Conservation (phyloP, 2,888 invertebrate species). For the Pandemis corylana region DNA sequence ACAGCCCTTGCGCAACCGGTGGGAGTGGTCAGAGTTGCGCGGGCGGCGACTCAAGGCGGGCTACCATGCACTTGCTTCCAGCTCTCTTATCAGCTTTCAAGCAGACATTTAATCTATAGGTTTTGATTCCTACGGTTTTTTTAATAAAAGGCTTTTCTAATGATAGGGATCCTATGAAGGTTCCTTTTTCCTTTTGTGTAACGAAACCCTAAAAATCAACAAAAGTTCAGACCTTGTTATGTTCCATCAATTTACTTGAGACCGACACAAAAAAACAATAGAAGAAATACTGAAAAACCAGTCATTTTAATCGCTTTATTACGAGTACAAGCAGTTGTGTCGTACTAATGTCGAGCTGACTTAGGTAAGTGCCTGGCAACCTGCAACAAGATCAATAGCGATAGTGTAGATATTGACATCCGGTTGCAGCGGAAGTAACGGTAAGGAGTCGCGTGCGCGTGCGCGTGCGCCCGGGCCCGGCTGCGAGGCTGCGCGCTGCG, state of each 20-base stretch:
- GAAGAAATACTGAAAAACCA: not conserved
- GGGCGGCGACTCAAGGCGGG: not conserved
- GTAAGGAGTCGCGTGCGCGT: constrained; percentile 61
- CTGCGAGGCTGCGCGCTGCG: constrained; percentile 1
- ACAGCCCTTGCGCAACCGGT: not conserved
- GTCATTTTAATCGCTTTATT: not conserved
- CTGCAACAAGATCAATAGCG: constrained; percentile 4
- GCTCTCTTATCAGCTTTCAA: not conserved
- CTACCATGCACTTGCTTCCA: not conserved
- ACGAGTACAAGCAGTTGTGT: not conserved
- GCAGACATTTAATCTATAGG: no score
- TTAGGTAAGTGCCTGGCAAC: not conserved
- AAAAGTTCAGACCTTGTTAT: not conserved
- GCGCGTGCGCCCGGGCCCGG: constrained; percentile 45
- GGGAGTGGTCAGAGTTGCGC: not conserved
- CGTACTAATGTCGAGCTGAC: not conserved
- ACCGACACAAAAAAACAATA: not conserved
- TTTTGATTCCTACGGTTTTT: no score
- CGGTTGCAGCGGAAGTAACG: constrained; percentile 72
- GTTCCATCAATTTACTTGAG: not conserved
- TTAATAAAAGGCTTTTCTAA: no score
- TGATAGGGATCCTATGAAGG: no score
- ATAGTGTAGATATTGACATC: constrained; percentile 45
- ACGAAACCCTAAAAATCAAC: no score
- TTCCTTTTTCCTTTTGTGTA: no score